These are phyloP conservation scores for Sebastes fasciatus DNA, from an alignment of 2,113 vertebrate species.

Conservation along the genomic window DNA sequence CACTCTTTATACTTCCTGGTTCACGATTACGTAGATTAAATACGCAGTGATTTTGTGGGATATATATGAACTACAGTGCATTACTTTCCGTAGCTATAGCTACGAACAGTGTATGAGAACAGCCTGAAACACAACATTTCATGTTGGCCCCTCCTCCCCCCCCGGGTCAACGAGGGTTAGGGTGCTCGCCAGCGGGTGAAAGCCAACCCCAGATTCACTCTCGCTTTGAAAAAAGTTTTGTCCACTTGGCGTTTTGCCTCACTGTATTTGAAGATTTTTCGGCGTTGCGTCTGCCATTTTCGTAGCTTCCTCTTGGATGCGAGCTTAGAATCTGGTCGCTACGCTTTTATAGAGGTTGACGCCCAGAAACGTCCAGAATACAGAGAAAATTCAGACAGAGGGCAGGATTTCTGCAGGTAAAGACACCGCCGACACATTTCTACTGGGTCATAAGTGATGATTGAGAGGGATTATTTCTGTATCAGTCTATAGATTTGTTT, in stretches of 20 bases:
- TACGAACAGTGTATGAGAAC: too few species aligned
- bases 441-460: neutral
- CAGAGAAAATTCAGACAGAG: neutral
- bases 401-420: too few species aligned
- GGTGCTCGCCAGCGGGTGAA: neutral
- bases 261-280: neutral
- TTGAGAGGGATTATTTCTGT: neutral
- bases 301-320: neutral
- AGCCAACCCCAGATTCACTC: neutral
- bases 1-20: too few species aligned
- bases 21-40: too few species aligned
- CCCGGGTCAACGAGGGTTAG: neutral
- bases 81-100: too few species aligned
- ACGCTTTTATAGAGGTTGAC: too few species aligned
- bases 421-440: neutral
- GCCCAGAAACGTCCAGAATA: too few species aligned
- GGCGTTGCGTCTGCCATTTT: neutral
- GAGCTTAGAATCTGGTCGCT: too few species aligned
- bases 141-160: neutral
- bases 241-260: too few species aligned
- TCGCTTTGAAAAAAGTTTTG: too few species aligned
- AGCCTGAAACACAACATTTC: neutral
- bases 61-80: too few species aligned
- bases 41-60: too few species aligned
- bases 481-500: neutral